Base-by-base conservation (phyloP, 2,797 vertebrate genomes). In the Catharus ustulatus region DNA sequence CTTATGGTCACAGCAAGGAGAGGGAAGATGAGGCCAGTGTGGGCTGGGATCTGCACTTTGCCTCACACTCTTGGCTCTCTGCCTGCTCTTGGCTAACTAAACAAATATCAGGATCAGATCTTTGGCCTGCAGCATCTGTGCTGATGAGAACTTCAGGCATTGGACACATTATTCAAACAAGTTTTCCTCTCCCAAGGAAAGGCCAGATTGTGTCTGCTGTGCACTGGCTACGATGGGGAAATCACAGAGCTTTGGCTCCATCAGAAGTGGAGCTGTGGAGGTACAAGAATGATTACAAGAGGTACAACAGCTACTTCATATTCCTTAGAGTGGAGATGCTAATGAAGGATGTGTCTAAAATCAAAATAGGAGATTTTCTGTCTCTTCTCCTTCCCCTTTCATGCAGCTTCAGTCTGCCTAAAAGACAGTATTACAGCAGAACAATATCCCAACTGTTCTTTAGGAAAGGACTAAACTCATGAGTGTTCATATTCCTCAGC, bases 401-500 rank as follows among this genome's bases (percentile, higher is more conserved):
- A 38, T 7, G 27, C 13, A 58, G 45, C 23, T 38, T 57, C 61
- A 66, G 29, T 27, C 69, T 84, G n/a, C 20, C 52, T 89, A 36
- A 40, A 64, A 78, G 36, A 84, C 21, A 46, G 4, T 4, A 29
- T 32, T 21, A 34, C 0, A 75, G 26, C n/a, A 62, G 40, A 92
- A 46, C 22, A 62, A 23, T 12, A 57, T 8, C 59, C 42, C 81
- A 67, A 6, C 36, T 54, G 42, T 17, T 61, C 66, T 61, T 86
- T 13, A 86, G 68, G 68, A 59, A 83, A 68, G 80, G 58, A 68
- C 15, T 34, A 61, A 63, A 45, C 10, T 18, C 21, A 21, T 1
- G 26, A 38, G 46, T 3, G 20, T 7, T 18, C 0, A 0, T 54
- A 5, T 4, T 63, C 38, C 45, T 49, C 0, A 0, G 62, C 54